phyloP scores from a whole-genome alignment of 2,888 invertebrate genomes.

The Globia sparganii region DNA sequence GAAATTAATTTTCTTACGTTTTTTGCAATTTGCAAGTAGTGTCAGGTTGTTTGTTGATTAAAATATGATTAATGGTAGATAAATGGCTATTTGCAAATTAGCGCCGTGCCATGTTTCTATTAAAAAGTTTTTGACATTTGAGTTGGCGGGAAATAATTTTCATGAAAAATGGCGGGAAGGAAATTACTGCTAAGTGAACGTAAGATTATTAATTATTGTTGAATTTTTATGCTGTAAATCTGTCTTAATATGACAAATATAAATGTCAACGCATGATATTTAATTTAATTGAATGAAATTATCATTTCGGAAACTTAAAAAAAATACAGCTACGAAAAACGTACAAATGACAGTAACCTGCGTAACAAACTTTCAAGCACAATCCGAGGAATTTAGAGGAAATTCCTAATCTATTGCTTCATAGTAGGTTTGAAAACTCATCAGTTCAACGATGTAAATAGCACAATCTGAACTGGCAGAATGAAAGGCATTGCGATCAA shows the following conservation, averaged over 20 bases:
- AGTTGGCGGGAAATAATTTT: slow-evolving; percentile 62
- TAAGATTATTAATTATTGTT: slow-evolving; percentile 26
- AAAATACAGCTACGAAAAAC: not conserved
- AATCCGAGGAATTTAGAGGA: not conserved
- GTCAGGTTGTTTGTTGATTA: too few relatives aligned
- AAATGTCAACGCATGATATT: slow-evolving; percentile 17
- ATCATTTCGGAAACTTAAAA: not conserved
- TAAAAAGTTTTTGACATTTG: slow-evolving; percentile 59
- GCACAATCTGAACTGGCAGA: not conserved
- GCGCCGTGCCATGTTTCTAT: slow-evolving; percentile 17
- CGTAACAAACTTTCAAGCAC: not conserved
- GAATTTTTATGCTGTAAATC: slow-evolving; percentile 23
- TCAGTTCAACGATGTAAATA: not conserved
- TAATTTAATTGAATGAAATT: slow-evolving; percentile 10
- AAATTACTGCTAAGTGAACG: slow-evolving; percentile 10
- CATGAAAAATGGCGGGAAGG: slow-evolving; percentile 38
- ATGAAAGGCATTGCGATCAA: not conserved
- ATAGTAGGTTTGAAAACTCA: not conserved
- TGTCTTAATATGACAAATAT: slow-evolving; percentile 8
- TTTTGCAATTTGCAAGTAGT: not conserved
- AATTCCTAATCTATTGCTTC: not conserved
- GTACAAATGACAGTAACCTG: not conserved
- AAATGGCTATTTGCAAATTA: not conserved
- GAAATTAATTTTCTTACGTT: not conserved
- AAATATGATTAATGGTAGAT: not conserved